A percentile compares a stretch with the other conserved stretches of the same genome.
Evolutionary conservation across 2,888 invertebrate genomes (phyloP).

Genomic region (Spatulosminthurus flaviceps): DNA sequence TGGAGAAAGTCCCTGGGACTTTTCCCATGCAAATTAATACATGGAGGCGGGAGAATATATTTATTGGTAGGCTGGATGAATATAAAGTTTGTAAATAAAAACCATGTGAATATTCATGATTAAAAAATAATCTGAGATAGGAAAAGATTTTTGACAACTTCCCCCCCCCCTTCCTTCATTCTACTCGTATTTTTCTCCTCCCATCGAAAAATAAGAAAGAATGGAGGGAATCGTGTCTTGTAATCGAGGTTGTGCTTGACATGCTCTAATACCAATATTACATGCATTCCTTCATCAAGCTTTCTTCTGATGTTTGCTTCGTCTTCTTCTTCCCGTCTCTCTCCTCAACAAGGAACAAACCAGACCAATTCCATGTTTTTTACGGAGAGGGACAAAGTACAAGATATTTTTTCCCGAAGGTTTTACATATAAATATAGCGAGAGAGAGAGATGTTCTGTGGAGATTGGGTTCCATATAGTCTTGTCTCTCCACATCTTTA

Average conservation of each 20-base stretch:
- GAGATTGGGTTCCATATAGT: not conserved
- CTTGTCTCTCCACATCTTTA: slow-evolving; percentile 22
- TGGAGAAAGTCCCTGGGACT: too few relatives aligned
- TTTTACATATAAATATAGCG: too few relatives aligned
- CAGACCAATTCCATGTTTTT: too few relatives aligned
- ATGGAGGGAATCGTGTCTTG: not conserved
- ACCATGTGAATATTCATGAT: too few relatives aligned
- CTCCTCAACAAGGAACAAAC: not conserved
- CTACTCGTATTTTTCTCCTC: not conserved
- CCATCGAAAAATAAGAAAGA: not conserved
- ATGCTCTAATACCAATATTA: slow-evolving; percentile 46
- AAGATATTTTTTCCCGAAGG: too few relatives aligned
- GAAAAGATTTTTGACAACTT: too few relatives aligned
- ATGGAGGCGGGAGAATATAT: too few relatives aligned
- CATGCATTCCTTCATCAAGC: slow-evolving; percentile 45
- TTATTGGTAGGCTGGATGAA: too few relatives aligned
- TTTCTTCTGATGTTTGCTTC: slow-evolving; percentile 8
- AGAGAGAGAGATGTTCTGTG: not conserved
- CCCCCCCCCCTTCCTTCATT: too few relatives aligned
- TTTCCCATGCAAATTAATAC: too few relatives aligned
- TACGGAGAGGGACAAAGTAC: too few relatives aligned
- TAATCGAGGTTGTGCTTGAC: slow-evolving; percentile 41
- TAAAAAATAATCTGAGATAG: not conserved
- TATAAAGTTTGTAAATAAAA: too few relatives aligned
- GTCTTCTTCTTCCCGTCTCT: slow-evolving; percentile 10